Evolutionary conservation across 35 echinoderm and acorn worm genomes (phyloP).

Genomic region (Stichopus chloronotus): DNA sequence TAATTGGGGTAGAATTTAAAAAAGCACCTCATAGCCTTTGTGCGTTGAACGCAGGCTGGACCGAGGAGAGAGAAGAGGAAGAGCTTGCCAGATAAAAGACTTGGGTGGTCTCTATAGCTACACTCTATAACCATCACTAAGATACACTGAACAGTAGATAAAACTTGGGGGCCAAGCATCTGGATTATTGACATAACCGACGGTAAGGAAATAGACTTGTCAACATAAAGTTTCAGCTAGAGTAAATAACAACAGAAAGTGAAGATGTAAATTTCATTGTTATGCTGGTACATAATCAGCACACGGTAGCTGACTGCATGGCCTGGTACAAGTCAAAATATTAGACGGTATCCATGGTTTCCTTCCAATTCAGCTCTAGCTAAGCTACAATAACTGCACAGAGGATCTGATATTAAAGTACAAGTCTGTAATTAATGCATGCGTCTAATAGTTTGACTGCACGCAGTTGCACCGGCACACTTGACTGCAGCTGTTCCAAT

Average conservation of each 20-base stretch:
- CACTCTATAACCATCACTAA: not conserved
- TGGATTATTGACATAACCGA: not conserved
- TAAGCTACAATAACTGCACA: no score
- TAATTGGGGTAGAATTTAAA: slow-evolving; percentile 47
- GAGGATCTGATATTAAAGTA: no score
- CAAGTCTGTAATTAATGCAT: no score
- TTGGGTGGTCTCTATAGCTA: slow-evolving; percentile 15
- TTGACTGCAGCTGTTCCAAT: no score
- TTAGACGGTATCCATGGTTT: no score
- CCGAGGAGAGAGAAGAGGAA: not conserved
- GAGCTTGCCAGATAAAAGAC: not conserved
- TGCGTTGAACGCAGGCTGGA: not conserved
- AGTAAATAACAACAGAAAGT: not conserved
- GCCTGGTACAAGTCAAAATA: no score
- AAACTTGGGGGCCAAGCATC: not conserved
- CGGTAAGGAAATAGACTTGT: not conserved
- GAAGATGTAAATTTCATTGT: not conserved
- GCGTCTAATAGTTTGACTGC: no score
- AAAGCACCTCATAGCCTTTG: not conserved
- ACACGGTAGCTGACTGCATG: not conserved
- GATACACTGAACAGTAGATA: not conserved
- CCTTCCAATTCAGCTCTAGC: no score
- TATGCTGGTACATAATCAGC: not conserved
- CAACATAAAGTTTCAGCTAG: not conserved
- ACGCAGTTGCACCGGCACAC: no score